Percentiles rank a stretch among this genome's conserved stretches.
These are phyloP conservation scores for Antedon bifida DNA, from an alignment of 35 echinoderm and acorn worm species.

Conservation along the genomic window DNA sequence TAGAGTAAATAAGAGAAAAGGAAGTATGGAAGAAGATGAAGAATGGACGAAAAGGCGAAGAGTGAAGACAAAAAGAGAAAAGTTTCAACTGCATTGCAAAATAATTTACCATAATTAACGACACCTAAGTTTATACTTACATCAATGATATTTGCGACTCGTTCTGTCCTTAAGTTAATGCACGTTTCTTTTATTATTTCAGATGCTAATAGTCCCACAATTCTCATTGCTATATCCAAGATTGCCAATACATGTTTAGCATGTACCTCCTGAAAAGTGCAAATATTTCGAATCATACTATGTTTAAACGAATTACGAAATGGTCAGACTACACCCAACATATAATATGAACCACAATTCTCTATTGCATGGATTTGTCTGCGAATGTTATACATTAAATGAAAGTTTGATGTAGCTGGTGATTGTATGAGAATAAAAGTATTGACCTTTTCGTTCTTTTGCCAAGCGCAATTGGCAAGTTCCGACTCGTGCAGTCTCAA, in stretches of 20 bases:
- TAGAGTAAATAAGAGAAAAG: too few relatives aligned
- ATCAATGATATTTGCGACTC: neutral
- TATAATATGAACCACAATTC: too few relatives aligned
- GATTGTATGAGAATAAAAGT: neutral
- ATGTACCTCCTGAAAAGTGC: neutral
- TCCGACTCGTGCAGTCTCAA: conserved; percentile 67
- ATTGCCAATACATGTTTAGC: neutral
- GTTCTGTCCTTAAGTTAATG: neutral
- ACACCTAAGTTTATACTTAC: neutral
- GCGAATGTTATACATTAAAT: too few relatives aligned
- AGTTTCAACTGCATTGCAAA: too few relatives aligned
- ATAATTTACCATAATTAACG: too few relatives aligned
- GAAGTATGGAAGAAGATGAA: too few relatives aligned
- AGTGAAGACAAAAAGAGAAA: too few relatives aligned
- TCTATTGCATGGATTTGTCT: too few relatives aligned
- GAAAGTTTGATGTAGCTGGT: too few relatives aligned
- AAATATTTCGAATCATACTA: neutral
- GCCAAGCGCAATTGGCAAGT: conserved; percentile 68
- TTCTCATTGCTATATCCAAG: neutral
- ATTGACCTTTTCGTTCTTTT: conserved; percentile 36
- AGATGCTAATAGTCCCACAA: neutral
- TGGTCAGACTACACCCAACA: too few relatives aligned
- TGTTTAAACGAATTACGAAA: too few relatives aligned
- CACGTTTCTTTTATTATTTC: neutral
- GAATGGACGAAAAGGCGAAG: too few relatives aligned